Base-by-base conservation (phyloP, 2,888 invertebrate genomes). In the Nezara viridula region DNA sequence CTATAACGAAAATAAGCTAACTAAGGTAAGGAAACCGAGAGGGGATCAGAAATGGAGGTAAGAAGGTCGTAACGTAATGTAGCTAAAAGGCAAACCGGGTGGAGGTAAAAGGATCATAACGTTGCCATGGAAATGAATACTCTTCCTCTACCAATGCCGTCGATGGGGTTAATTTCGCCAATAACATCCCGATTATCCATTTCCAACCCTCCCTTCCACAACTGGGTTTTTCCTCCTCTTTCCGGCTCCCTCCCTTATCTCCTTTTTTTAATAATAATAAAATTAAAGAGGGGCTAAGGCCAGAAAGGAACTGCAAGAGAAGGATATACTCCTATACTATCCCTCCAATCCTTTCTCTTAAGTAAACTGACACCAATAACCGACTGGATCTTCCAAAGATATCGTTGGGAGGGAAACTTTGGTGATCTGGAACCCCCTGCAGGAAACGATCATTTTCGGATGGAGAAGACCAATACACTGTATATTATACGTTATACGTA, bases 181-280 rank as follows among this genome's bases (percentile, higher is more conserved):
- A 86, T 86, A 86, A 86, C 86, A 86, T 86, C 86, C 86, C 86
- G 86, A 86, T 86, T 86, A 86, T 86, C 52, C 86, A 6, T 50
- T 86, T 60, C 86, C 55, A 21, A 52, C 52, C 86, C 49, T 10
- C 21, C 52, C 86, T 27, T 10, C 21, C 37, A n/a, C 2, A 52
- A 49, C 86, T 52, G 49, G 2, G 5, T 55, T 86, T 86, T 55
- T 52, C 60, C 52, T 40, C 44, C 55, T 40, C 24, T 37, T 24
- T 16, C 49, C 44, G 12, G 1, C 32, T 86, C 86, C 44, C 5
- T n/a, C 86, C 27, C 86, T 32, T 81, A 44, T 81, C 40, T 81
- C 81, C 44, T 44, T 81, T 47, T 40, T 81, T 81, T 81, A 81
- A 14, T 81, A 81, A 81, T 44, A 81, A 81, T 81, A 81, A 81